These are phyloP conservation scores for Potamilus streckersoni DNA, from an alignment of 1,140 invertebrate genomes.

Conservation along the genomic window DNA sequence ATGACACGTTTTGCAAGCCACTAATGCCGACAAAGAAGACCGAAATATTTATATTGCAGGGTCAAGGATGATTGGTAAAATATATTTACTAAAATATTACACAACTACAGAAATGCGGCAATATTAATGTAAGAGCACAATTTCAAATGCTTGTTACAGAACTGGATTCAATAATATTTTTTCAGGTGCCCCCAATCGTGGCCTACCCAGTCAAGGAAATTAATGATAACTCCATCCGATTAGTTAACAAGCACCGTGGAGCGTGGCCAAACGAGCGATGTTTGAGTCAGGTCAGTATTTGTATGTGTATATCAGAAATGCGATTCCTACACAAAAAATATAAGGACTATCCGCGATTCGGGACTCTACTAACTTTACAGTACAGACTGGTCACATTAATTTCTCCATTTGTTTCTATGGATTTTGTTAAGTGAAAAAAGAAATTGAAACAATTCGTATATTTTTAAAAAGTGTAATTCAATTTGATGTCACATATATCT, in stretches of 20 bases:
- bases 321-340: not conserved
- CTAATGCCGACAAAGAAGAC: not conserved
- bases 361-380: too few relatives aligned
- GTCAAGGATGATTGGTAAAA: not conserved
- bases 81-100: not conserved
- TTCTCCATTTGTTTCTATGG: too few relatives aligned
- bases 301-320: not conserved
- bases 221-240: slow-evolving; percentile 41
- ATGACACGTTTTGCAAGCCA: not conserved
- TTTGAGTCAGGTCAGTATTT: slow-evolving; percentile 40
- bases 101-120: not conserved
- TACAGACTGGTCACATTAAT: too few relatives aligned
- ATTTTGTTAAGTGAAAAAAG: too few relatives aligned
- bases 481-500: too few relatives aligned
- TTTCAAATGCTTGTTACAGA: not conserved
- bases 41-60: not conserved
- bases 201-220: slow-evolving; percentile 43
- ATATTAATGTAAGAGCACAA: not conserved
- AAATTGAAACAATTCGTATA: too few relatives aligned
- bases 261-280: slow-evolving; percentile 34
- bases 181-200: slow-evolving; percentile 52
- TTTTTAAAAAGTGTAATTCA: too few relatives aligned
- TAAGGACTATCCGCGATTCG: too few relatives aligned
- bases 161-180: not conserved
- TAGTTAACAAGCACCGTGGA: slow-evolving; percentile 37